phyloP scores from a whole-genome alignment of 2,113 vertebrate species.

The Narcine bancroftii region DNA sequence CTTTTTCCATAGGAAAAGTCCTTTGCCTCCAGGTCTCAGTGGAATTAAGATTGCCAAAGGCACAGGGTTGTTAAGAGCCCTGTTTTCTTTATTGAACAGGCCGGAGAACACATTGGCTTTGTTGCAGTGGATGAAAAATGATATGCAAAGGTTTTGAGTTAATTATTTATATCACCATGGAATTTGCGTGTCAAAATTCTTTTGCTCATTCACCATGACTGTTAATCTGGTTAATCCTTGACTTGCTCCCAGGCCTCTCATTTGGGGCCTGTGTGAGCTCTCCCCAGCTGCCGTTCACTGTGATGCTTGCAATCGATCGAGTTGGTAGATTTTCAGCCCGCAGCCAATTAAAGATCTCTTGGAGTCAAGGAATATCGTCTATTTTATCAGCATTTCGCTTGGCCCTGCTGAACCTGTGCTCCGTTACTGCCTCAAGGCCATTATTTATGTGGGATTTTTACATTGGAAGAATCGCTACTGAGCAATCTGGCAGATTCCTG shows the following conservation, averaged over 20 bases:
- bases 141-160: constrained; percentile 45
- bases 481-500: background rate
- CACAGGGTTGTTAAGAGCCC: background rate
- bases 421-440: background rate
- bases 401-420: background rate
- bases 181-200: constrained; percentile 41
- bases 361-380: background rate
- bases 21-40: background rate
- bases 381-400: background rate
- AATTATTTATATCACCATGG: constrained; percentile 41
- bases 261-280: constrained; percentile 31
- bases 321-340: no score
- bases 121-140: constrained; percentile 62
- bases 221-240: constrained; percentile 46
- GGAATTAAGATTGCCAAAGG: background rate
- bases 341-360: background rate
- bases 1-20: background rate
- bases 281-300: constrained; percentile 29
- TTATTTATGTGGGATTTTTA: background rate
- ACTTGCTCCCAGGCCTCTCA: constrained; percentile 38
- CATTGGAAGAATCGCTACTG: background rate
- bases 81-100: constrained; percentile 13
- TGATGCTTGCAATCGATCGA: constrained; percentile 21
- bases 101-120: constrained; percentile 44
- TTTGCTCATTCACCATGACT: constrained; percentile 44